Conservation (phyloP, 2,888 invertebrate species). For the Erynnis tages region DNA sequence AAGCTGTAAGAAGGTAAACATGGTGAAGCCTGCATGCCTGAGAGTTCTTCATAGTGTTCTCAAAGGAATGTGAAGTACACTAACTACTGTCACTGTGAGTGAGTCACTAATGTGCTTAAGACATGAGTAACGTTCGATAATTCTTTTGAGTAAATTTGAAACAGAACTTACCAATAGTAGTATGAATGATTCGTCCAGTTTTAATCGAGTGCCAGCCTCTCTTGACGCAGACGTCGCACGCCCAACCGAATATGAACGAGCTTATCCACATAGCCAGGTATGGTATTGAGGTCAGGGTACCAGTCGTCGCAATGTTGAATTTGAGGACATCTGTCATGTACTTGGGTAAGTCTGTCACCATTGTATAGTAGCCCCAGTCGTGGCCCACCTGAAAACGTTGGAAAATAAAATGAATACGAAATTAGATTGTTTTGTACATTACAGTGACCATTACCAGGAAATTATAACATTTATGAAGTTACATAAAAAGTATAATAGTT, state of each 20-base stretch:
- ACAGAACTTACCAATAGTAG: conserved; percentile 82
- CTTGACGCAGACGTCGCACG: conserved; percentile 86
- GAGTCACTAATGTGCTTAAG: no score
- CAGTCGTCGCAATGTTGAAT: conserved; percentile 84
- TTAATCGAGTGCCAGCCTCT: conserved; percentile 81
- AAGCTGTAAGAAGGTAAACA: no score
- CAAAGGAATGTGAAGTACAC: no score
- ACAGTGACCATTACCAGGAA: no score
- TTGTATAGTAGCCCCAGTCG: conserved; percentile 87
- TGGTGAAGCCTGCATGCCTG: no score
- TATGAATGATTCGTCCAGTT: conserved; percentile 84
- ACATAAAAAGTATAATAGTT: no score
- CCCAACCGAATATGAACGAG: conserved; percentile 84
- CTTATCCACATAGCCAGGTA: conserved; percentile 86
- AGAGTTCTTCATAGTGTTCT: no score
- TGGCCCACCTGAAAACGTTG: conserved; percentile 63
- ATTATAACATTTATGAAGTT: no score
- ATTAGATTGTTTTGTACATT: no score
- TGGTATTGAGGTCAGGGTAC: conserved; percentile 84
- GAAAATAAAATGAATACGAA: neutral
- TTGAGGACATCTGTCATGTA: conserved; percentile 86
- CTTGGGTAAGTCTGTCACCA: conserved; percentile 86
- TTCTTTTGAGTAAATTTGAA: no score
- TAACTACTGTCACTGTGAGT: no score
- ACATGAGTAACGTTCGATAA: no score